Evolutionary conservation across 2,888 invertebrate species (phyloP).

Genomic region (Drosophila setosimentum): DNA sequence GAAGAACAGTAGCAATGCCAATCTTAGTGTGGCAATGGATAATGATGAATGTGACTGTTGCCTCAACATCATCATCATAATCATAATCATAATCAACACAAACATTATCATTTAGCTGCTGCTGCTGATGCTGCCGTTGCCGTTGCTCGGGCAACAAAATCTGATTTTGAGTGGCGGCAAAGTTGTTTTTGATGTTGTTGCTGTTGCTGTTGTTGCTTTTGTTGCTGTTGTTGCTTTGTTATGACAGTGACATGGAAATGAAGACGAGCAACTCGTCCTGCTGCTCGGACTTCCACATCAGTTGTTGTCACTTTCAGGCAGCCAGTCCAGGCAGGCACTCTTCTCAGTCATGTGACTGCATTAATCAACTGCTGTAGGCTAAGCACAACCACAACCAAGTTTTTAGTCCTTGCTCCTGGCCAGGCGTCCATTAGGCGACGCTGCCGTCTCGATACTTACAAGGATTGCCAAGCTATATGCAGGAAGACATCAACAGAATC

Average conservation of each 20-base stretch:
- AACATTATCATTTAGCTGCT: conserved; percentile 12
- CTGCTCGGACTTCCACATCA: conserved; percentile 40
- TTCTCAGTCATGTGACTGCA: conserved; percentile 64
- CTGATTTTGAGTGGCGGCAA: conserved; percentile 64
- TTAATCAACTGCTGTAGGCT: conserved; percentile 60
- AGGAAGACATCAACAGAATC: background rate
- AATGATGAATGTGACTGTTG: conserved; percentile 54
- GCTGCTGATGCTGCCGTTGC: background rate
- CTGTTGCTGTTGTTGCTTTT: conserved; percentile 11
- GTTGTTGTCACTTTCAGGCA: conserved; percentile 25
- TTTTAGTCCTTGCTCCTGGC: conserved; percentile 20
- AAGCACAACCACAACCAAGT: conserved; percentile 2
- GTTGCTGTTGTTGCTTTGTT: conserved; percentile 30
- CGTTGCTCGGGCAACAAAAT: conserved; percentile 33
- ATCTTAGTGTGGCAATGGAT: conserved; percentile 31
- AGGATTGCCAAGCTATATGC: background rate
- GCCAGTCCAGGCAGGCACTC: background rate
- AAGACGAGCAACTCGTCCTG: conserved; percentile 23
- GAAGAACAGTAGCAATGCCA: conserved; percentile 8
- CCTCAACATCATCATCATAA: conserved; percentile 4
- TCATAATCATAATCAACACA: background rate
- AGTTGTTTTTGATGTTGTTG: conserved; percentile 21
- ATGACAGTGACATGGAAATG: conserved; percentile 76
- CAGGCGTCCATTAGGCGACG: conserved; percentile 23
- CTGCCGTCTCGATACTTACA: background rate